phyloP scores from a whole-genome alignment of 2,113 vertebrate genomes.

The Heterotis niloticus region DNA sequence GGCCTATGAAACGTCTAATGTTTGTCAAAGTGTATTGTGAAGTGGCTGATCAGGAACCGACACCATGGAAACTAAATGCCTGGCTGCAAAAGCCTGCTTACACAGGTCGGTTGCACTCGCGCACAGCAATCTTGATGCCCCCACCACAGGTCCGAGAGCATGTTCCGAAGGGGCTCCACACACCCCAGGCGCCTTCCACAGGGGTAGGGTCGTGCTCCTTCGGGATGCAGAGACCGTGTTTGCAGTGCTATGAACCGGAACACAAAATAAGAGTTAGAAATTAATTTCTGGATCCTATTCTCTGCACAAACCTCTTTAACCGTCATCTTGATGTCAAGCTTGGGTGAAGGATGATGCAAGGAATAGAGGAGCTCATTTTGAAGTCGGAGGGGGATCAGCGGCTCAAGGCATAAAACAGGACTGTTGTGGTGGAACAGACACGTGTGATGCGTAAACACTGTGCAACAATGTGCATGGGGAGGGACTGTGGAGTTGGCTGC shows the following conservation, averaged over 20 bases:
- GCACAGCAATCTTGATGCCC: conserved; percentile 84
- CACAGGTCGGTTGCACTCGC: conserved; percentile 93
- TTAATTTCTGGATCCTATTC: conserved; percentile 28
- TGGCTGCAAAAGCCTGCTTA: conserved; percentile 67
- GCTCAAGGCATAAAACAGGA: conserved; percentile 25
- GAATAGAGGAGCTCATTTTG: conserved; percentile 15
- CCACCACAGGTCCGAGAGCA: conserved; percentile 92
- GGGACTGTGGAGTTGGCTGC: conserved; percentile 27
- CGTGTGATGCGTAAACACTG: conserved; percentile 18
- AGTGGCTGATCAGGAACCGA: background rate
- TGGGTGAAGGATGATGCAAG: conserved; percentile 44
- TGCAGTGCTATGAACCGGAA: conserved; percentile 77
- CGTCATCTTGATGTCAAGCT: conserved; percentile 44
- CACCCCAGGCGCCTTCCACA: conserved; percentile 86
- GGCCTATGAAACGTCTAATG: conserved; percentile 28
- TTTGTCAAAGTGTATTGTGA: conserved; percentile 50
- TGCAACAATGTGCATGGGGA: conserved; percentile 31
- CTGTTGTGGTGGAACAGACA: conserved; percentile 27
- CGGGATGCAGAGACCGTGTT: conserved; percentile 83
- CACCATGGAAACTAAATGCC: background rate
- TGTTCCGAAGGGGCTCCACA: conserved; percentile 89
- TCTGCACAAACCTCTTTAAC: conserved; percentile 21
- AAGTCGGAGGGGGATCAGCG: conserved; percentile 31
- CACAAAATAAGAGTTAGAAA: background rate
- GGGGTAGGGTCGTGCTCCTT: conserved; percentile 76